Conservation (phyloP, 2,113 vertebrate genomes). For the Tenebrosternarchus preto region DNA sequence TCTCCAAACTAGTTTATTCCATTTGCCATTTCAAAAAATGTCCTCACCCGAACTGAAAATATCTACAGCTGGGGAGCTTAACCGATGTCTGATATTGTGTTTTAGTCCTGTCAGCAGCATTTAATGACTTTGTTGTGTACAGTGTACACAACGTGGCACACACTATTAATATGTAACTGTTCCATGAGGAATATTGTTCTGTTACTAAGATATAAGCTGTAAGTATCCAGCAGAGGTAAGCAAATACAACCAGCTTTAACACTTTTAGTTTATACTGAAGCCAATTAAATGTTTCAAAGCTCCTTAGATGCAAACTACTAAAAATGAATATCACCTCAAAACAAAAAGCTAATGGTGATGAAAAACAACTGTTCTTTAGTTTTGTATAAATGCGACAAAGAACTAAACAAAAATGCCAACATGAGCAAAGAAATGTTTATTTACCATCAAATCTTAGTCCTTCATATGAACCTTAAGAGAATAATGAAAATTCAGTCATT, state of each 20-base stretch:
- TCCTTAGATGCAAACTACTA: slow-evolving; percentile 69
- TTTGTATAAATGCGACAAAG: background rate
- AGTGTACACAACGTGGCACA: background rate
- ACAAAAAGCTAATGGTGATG: too few relatives aligned
- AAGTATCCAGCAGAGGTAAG: slow-evolving; percentile 66
- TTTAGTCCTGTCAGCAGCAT: background rate
- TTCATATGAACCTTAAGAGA: slow-evolving; percentile 3
- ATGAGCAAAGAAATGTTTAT: background rate
- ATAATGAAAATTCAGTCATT: background rate
- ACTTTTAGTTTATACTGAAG: slow-evolving; percentile 65
- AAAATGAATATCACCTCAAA: background rate
- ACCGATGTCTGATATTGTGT: background rate
- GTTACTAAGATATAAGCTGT: background rate
- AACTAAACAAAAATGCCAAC: background rate
- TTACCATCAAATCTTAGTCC: background rate
- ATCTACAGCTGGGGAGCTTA: background rate
- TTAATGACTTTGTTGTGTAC: background rate
- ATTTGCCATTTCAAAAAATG: slow-evolving; percentile 1
- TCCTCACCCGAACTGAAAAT: background rate
- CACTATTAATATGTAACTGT: background rate
- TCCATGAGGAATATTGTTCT: background rate
- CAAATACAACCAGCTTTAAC: slow-evolving; percentile 65
- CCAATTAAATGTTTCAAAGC: slow-evolving; percentile 67
- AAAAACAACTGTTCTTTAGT: background rate
- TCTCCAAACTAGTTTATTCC: slow-evolving; percentile 7